These are phyloP conservation scores for Lasioglossum oenotherae DNA, from an alignment of 2,888 invertebrate genomes.

Conservation along the genomic window DNA sequence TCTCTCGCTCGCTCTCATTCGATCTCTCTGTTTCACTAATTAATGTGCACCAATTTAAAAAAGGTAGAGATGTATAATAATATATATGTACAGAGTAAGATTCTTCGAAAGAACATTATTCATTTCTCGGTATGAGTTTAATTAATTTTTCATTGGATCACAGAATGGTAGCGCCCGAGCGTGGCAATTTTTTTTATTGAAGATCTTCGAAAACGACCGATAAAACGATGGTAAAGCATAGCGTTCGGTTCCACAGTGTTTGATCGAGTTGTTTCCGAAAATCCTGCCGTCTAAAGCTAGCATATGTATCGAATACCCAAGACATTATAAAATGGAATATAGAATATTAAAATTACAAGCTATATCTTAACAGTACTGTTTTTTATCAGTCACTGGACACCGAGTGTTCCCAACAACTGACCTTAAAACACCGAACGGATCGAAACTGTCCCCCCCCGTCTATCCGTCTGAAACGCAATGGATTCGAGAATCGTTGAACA, in stretches of 20 bases:
- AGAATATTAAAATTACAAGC: constrained; percentile 69
- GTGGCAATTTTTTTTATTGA: constrained; percentile 72
- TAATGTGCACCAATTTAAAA: constrained; percentile 61
- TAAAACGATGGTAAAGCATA: neutral
- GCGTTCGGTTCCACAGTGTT: neutral
- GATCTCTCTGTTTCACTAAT: constrained; percentile 35
- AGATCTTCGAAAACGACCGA: constrained; percentile 75
- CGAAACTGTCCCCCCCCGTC: constrained; percentile 4
- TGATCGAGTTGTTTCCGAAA: constrained; percentile 68
- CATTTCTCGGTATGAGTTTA: constrained; percentile 62
- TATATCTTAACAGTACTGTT: constrained; percentile 64
- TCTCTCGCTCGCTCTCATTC: neutral
- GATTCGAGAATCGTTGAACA: constrained; percentile 9
- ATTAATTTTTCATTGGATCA: constrained; percentile 76
- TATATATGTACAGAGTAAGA: constrained; percentile 66
- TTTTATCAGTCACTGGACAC: constrained; percentile 66
- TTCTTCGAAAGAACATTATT: constrained; percentile 64
- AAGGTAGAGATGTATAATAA: constrained; percentile 67
- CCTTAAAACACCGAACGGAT: constrained; percentile 27
- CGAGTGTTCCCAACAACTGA: constrained; percentile 16
- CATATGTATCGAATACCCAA: constrained; percentile 73
- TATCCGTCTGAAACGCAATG: constrained; percentile 21
- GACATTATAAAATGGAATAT: constrained; percentile 78
- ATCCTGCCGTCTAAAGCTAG: constrained; percentile 71
- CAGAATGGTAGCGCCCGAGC: constrained; percentile 82